Evolutionary conservation across 2,888 invertebrate genomes (phyloP).

Genomic region (Helleia helle): DNA sequence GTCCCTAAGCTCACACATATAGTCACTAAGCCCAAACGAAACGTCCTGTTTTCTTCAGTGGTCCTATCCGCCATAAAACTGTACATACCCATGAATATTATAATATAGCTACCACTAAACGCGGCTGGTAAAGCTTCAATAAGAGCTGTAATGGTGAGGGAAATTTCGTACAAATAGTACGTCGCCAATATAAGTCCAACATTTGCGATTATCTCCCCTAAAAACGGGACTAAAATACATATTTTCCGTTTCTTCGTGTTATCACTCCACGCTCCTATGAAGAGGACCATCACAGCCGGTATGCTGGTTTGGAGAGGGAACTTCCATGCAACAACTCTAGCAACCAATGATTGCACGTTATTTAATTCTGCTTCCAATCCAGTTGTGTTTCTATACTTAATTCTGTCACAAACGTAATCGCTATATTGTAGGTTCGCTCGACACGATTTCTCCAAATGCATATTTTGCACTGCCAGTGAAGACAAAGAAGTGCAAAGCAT

Average conservation of each 20-base stretch:
- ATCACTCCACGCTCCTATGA: conserved; percentile 78
- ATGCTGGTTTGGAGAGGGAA: conserved; percentile 74
- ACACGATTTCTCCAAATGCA: conserved; percentile 76
- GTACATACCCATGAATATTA: conserved; percentile 75
- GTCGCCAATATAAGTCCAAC: conserved; percentile 70
- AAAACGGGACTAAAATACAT: conserved; percentile 71
- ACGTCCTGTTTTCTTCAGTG: conserved; percentile 74
- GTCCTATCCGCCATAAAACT: conserved; percentile 77
- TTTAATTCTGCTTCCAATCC: conserved; percentile 51
- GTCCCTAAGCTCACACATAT: conserved; percentile 67
- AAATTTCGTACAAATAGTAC: conserved; percentile 69
- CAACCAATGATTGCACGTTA: conserved; percentile 64
- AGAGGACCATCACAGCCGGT: conserved; percentile 71
- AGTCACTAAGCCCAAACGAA: conserved; percentile 75
- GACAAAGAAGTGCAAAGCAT: conserved; percentile 79
- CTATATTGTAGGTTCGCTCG: conserved; percentile 66
- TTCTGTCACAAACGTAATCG: conserved; percentile 68
- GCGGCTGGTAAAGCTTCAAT: conserved; percentile 75
- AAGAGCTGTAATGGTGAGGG: conserved; percentile 62
- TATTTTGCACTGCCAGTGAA: conserved; percentile 71
- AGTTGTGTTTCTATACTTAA: conserved; percentile 51
- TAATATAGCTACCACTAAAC: conserved; percentile 74
- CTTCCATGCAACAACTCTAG: conserved; percentile 72
- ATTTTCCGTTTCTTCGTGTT: conserved; percentile 73
- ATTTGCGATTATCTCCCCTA: conserved; percentile 70